These are phyloP conservation scores for Crocuta crocuta DNA, from an alignment of 2,113 vertebrate genomes.

Conservation along the genomic window DNA sequence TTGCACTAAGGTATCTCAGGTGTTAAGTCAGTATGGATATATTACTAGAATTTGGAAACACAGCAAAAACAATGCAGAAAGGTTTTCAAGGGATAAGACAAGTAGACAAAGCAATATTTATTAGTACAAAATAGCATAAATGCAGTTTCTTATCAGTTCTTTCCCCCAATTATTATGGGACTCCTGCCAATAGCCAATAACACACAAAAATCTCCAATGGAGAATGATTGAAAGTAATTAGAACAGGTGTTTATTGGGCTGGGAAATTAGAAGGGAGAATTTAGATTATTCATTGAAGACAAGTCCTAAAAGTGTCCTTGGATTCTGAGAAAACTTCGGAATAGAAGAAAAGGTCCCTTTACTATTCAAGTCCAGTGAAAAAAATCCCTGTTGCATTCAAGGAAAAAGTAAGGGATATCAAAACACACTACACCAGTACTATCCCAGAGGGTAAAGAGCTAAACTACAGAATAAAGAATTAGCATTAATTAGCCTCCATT, in stretches of 20 bases:
- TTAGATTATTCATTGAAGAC: not conserved
- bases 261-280: constrained; percentile 13
- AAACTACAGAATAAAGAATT: not conserved
- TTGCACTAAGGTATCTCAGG: not conserved
- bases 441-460: not conserved
- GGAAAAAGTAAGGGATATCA: not conserved
- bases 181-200: constrained; percentile 35
- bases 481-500: not conserved
- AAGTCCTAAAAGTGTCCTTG: not conserved
- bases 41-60: not conserved
- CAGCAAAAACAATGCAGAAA: not conserved
- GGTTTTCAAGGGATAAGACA: not conserved
- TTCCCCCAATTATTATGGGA: constrained; percentile 26
- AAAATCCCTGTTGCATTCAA: not conserved
- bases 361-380: not conserved
- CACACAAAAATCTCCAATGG: constrained; percentile 50
- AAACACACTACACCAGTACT: not conserved
- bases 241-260: constrained; percentile 61
- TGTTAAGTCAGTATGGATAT: not conserved
- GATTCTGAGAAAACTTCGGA: not conserved
- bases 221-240: constrained; percentile 55
- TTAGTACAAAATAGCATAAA: not conserved
- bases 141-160: not conserved
- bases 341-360: not conserved
- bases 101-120: not conserved